Evolutionary conservation across 2,797 vertebrate genomes (phyloP), one percentile per base, ranked within the genome.

Genomic region (Gobionotothen gibberifrons): DNA sequence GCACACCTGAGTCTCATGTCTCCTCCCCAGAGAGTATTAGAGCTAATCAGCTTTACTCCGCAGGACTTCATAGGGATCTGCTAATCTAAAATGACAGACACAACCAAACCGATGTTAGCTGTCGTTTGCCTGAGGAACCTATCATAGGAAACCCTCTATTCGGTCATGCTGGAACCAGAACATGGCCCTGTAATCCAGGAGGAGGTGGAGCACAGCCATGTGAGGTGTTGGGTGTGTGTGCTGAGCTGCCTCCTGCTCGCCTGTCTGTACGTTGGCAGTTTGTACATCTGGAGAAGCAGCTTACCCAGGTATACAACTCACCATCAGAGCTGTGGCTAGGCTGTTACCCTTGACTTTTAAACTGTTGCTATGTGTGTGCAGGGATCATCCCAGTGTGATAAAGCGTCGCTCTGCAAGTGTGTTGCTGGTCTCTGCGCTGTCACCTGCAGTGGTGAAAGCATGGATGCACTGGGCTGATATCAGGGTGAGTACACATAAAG

Each of bases 391-490:
- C 0, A 92, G 92, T 0, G 92, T 95, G 62, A 95, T 96, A 78
- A 96, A 94, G 84, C 90, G 92, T 42, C 92, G 93, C 26, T 96
- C 95, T 87, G 94, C 89, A 81, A 96, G 95, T 63, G 95, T 96
- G 43, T 85, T 96, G 76, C 84, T 96, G 46, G 95, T 96, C 67
- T 94, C 95, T 51, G 90, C 89, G 3, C 86, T 95, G 17, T 95
- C 95, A 5, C 95, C 96, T 1, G 77, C 92, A 29, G 90, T 93
- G 69, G 84, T 96, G 62, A 94, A 91, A 77, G 76, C 89, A 29
- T 96, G 95, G 95, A 92, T 64, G 2, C 29, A 71, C 72, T 81
- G 73, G 85, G 71, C 75, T 67, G 75, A 88, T 9, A 32, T 88
- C 73, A 81, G 29, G 40, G 81, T 85, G 72, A 88, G 86, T 61